These are phyloP conservation scores for Choristoneura rosaceana DNA, from an alignment of 2,888 invertebrate genomes.

Conservation along the genomic window DNA sequence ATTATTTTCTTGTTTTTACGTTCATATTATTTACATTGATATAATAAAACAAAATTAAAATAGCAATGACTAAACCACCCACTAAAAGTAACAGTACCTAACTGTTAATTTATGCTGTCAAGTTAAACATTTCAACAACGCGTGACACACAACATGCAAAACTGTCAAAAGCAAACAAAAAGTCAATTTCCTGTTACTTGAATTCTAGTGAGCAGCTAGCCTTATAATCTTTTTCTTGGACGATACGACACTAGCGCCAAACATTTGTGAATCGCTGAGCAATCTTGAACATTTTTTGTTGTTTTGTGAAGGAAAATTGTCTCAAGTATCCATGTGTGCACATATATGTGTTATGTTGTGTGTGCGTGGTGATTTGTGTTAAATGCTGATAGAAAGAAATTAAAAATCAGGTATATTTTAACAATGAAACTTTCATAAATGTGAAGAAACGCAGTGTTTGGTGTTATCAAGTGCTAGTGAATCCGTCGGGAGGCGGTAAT, in stretches of 20 bases:
- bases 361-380: constrained; percentile 86
- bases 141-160: neutral
- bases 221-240: constrained; percentile 41
- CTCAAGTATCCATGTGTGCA: constrained; percentile 61
- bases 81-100: neutral
- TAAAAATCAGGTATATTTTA: constrained; percentile 80
- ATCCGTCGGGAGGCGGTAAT: constrained; percentile 85
- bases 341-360: constrained; percentile 83
- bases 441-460: constrained; percentile 80
- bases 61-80: too few relatives aligned
- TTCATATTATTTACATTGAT: too few relatives aligned
- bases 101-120: neutral
- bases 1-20: too few relatives aligned
- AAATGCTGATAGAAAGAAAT: constrained; percentile 84
- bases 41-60: too few relatives aligned
- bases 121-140: neutral
- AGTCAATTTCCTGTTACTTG: constrained; percentile 27
- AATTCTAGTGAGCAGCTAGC: constrained; percentile 33
- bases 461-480: constrained; percentile 83
- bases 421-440: constrained; percentile 83
- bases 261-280: constrained; percentile 43
- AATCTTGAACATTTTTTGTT: constrained; percentile 46
- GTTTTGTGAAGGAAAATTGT: constrained; percentile 46
- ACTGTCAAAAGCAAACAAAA: constrained; percentile 13
- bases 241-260: constrained; percentile 45